A percentile compares a stretch with the other conserved stretches of the same genome.
Conservation (phyloP, 2,113 vertebrate species). For the Microtus montanus region DNA sequence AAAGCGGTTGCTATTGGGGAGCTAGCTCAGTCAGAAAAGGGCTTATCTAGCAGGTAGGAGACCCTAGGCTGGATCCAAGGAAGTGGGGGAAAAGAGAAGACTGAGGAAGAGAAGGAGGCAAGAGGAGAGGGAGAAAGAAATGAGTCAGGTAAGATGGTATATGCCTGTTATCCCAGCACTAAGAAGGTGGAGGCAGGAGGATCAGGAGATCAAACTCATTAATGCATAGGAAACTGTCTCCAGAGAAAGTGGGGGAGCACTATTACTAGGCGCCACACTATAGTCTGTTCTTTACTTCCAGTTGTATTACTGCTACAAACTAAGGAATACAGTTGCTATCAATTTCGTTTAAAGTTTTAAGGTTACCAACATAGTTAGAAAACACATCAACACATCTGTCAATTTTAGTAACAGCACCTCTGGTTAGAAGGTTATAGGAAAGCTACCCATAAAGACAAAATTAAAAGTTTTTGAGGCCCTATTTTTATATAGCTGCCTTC, state of each 20-base stretch:
- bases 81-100: too few species aligned
- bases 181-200: background rate
- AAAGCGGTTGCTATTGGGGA: background rate
- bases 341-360: background rate
- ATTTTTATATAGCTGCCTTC: background rate
- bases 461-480: background rate
- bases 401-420: slow-evolving; percentile 28
- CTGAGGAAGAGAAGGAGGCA: background rate
- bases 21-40: background rate
- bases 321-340: background rate
- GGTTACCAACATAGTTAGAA: slow-evolving; percentile 46
- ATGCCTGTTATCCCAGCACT: background rate
- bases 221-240: too few species aligned
- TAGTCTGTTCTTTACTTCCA: background rate
- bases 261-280: background rate
- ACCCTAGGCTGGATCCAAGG: background rate
- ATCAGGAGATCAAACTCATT: background rate
- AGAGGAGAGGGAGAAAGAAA: background rate
- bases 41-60: background rate
- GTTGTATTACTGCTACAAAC: background rate
- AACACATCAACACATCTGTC: background rate
- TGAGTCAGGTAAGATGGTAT: background rate
- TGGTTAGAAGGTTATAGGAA: slow-evolving; percentile 1
- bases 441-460: slow-evolving; percentile 30
- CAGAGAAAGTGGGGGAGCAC: too few species aligned